Percentiles rank a stretch among this genome's conserved stretches.
Conservation (phyloP, 2,113 vertebrate species). For the Nibea coibor region DNA sequence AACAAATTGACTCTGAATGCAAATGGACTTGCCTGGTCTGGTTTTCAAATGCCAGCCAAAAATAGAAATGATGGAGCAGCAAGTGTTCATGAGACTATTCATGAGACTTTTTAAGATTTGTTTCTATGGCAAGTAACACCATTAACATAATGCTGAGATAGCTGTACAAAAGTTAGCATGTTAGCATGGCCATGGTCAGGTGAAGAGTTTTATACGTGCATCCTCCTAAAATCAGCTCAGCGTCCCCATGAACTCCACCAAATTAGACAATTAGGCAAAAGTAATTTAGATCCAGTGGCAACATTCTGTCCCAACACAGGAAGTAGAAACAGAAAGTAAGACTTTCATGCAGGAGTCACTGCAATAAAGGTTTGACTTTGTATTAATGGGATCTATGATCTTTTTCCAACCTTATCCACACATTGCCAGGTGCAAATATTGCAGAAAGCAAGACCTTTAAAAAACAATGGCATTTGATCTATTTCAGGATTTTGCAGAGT, state of each 20-base stretch:
- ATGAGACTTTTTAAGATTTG: neutral
- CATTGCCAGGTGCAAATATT: too few species aligned
- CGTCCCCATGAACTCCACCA: neutral
- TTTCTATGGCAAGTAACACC: conserved; percentile 10
- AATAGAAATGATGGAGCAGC: conserved; percentile 19
- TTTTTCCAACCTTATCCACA: neutral
- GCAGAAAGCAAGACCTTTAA: neutral
- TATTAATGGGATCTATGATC: neutral
- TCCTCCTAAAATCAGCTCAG: neutral
- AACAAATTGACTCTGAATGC: conserved; percentile 44
- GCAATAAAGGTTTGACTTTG: neutral
- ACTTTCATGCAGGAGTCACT: neutral
- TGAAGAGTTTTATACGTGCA: neutral
- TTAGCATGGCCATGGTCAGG: neutral
- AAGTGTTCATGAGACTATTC: neutral
- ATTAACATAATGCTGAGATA: neutral
- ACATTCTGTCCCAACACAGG: neutral
- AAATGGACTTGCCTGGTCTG: neutral
- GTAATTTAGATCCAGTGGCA: neutral
- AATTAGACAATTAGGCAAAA: neutral
- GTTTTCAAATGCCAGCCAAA: conserved; percentile 41
- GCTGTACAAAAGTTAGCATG: neutral
- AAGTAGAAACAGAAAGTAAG: neutral
- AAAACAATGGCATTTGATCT: neutral
- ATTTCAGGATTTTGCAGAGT: neutral